Evolutionary conservation across 1,140 invertebrate genomes (phyloP), one percentile per base, ranked within the genome.

Genomic region (Drosophila triauraria): DNA sequence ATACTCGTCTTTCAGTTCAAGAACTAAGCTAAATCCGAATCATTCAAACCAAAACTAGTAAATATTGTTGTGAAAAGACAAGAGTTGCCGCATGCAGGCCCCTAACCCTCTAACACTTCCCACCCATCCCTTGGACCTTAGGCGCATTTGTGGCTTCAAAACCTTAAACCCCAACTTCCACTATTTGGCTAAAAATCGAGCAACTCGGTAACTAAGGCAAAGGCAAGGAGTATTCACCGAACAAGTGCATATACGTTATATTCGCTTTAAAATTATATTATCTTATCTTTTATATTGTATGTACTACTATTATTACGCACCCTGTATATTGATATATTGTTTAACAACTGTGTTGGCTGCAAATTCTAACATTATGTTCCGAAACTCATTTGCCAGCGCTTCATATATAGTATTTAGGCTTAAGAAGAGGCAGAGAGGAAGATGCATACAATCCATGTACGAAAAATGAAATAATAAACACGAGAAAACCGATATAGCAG

Each of bases 1-100:
- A 85, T 93, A 68, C 58, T 93, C 38, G 78, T 90, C 27, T 80
- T 92, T 76, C 72, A 92, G 68, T 90, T 92, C 20, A 91, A 82
- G 70, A 91, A 92, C 65, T 92, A 91, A 68, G n/a, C 61, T 67
- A 62, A 60, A 68, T 72, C 38, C 38, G 46, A 74, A 72, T 51
- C 44, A 69, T 80, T 80, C 43, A 64, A 78, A 65, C 47, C 69
- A 74, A 56, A 78, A 75, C 58, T 88, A 88, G 84, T 51, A 60
- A 90, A 90, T 56, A 56, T 78, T 81, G 76, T 82, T 86, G 72
- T 81, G 70, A 81, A 85, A 88, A 90, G 85, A 88, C 80, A 88
- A 78, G 69, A 78, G 85, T 88, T 90, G 78, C 78, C 74, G 72
- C 64, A 71, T 67, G 72, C 64, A 75, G 46, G 80, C 59, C 61